Evolutionary conservation across 2,888 invertebrate species (phyloP), one percentile per base, ranked within the genome.

Genomic region (Diachrysia chrysitis): DNA sequence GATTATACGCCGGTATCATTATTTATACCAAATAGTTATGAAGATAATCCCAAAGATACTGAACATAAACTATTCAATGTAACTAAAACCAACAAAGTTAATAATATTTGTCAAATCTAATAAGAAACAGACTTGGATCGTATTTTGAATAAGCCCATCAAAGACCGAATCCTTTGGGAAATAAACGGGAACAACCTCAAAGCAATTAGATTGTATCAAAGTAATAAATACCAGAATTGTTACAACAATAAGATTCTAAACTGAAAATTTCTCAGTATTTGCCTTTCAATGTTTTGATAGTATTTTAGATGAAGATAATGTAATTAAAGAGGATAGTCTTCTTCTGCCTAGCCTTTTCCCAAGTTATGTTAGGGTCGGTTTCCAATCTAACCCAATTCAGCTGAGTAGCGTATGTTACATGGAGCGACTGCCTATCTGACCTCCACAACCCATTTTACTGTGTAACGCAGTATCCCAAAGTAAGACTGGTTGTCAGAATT

Each of bases 121-220:
- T 79, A 79, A 79, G 66, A 57, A 63, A 63, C 55, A 60, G 19
- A 51, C 61, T 62, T 14, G 55, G 65, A 69, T 77, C 55, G 65
- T 61, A 72, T 77, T 79, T 69, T 75, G 79, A 79, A 79, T 72
- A 70, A 60, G 60, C 71, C 73, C 70, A 66, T 73, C 79, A 75
- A 81, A 81, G 69, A 69, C 61, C 59, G n/a, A 72, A 81, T 71
- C 71, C 78, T 73, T 68, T 63, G 78, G 79, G 78, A 79, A 81
- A 77, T 79, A 77, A 64, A 71, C 69, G 71, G 42, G 69, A 69
- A 65, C 65, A 70, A 70, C 75, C 75, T 66, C 75, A 68, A 65
- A 77, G 69, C 73, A 73, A 79, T 77, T 73, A 79, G 73, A 79
- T 81, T 79, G 59, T 79, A 79, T 79, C 81, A 46, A 69, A 69